Evolutionary conservation across 1,140 invertebrate species (phyloP).

Genomic region (Saccostrea echinata): DNA sequence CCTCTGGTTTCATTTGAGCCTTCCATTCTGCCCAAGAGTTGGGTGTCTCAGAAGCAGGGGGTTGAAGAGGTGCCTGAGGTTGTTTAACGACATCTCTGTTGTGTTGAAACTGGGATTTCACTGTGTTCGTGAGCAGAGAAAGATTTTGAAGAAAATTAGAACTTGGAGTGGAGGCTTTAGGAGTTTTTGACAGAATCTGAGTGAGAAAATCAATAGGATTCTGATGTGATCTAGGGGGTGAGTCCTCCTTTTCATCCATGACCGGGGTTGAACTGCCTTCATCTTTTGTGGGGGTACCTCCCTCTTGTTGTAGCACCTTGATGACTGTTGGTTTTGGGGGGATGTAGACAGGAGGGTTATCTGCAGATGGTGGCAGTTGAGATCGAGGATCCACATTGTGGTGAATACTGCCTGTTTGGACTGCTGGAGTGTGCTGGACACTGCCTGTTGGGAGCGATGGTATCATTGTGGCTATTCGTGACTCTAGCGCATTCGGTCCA

Average conservation of each 20-base stretch:
- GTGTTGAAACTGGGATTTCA: constrained; percentile 63
- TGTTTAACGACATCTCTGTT: constrained; percentile 28
- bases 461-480: constrained; percentile 42
- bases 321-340: constrained; percentile 52
- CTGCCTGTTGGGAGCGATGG: constrained; percentile 23
- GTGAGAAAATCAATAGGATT: constrained; percentile 77
- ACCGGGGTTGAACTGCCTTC: constrained; percentile 72
- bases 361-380: constrained; percentile 35
- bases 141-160: constrained; percentile 73
- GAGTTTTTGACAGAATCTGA: constrained; percentile 72
- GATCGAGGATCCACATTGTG: neutral
- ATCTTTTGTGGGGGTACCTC: constrained; percentile 58
- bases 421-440: constrained; percentile 11
- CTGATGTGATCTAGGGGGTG: constrained; percentile 60
- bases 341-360: constrained; percentile 55
- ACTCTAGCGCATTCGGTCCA: constrained; percentile 32
- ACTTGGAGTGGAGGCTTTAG: constrained; percentile 60
- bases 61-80: constrained; percentile 34
- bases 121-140: constrained; percentile 64
- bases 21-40: constrained; percentile 72
- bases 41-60: constrained; percentile 40
- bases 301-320: constrained; percentile 40
- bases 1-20: constrained; percentile 58
- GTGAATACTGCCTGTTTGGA: neutral
- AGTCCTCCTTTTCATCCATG: constrained; percentile 69